Base-by-base conservation (phyloP, 2,797 vertebrate species). In the Serranus cabrilla region DNA sequence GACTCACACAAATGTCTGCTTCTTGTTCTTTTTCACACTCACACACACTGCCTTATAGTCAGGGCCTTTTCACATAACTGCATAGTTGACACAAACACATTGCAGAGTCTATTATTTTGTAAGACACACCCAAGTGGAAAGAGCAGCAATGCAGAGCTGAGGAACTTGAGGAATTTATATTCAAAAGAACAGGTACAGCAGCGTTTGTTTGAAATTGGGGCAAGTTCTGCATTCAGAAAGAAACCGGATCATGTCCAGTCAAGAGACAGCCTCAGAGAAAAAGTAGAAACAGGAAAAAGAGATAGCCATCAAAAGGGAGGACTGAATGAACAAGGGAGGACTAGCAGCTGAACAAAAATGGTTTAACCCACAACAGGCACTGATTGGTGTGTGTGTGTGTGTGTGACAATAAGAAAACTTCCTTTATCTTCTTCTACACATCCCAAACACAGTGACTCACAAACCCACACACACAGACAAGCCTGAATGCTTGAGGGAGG, bases 361-460 rank as follows among this genome's bases (percentile, higher is more conserved):
- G 13, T 66, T 63, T 17, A 21, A 46, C 40, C 31, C 23, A 47
- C 43, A 56, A 75, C 27, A 4, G 50, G 13, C 16, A 47, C 16
- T 40, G 2, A 16, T 11, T 8, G 1, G 16, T 54, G 11, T 63
- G 25, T 72, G 56, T 40, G 46, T 23, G 20, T 49, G 46, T 49
- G 42, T 4, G 7, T 11, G n/a, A 18, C 14, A 42, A 56, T 43
- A 37, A 60, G 7, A 49, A 47, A n/a, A 82, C 45, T 58, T 85
- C 60, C 47, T 76, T 74, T 50, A 84, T 82, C 54, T 74, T 31
- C 42, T 55, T 71, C 37, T 77, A 27, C 46, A 76, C 43, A 82
- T 79, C 71, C 52, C 49, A 71, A 76, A 88, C 65, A 79, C 46
- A 85, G 27, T 84, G 59, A 91, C 49, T 74, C 83, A 82, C 25